A percentile compares a stretch with the other conserved stretches of the same genome.
These are phyloP conservation scores for Dendrolimus pini DNA, from an alignment of 2,888 invertebrate genomes.

Conservation along the genomic window DNA sequence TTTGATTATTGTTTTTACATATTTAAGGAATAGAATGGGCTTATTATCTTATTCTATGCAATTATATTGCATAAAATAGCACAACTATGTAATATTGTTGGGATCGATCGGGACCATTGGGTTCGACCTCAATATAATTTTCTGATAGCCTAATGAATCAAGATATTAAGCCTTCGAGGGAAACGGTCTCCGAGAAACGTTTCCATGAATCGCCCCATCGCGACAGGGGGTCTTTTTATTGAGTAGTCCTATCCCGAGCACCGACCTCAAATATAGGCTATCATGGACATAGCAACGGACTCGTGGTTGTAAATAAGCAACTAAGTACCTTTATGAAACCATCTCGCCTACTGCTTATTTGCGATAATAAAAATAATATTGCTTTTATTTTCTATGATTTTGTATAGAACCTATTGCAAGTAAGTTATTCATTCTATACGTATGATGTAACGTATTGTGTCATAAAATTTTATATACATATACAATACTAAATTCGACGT, in stretches of 20 bases:
- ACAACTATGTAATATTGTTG: too few species aligned
- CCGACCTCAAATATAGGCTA: conserved; percentile 23
- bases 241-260: conserved; percentile 20
- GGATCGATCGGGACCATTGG: too few species aligned
- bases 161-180: conserved; percentile 35
- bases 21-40: too few species aligned
- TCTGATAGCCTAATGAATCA: conserved; percentile 53
- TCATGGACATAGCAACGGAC: conserved; percentile 6
- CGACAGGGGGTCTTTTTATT: conserved; percentile 54
- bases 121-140: conserved; percentile 32
- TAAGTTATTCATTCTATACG: too few species aligned
- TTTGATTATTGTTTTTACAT: too few species aligned
- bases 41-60: too few species aligned
- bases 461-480: too few species aligned
- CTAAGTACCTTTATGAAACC: not conserved
- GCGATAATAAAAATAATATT: not conserved
- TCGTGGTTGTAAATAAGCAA: not conserved
- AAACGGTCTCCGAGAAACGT: conserved; percentile 14
- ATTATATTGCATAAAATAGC: too few species aligned
- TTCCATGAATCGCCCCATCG: conserved; percentile 40
- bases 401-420: not conserved
- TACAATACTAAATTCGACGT: too few species aligned
- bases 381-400: not conserved
- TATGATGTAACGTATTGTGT: too few species aligned
- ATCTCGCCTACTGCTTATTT: not conserved